Evolutionary conservation across 1,140 invertebrate species (phyloP).

Genomic region (Homalodisca vitripennis): DNA sequence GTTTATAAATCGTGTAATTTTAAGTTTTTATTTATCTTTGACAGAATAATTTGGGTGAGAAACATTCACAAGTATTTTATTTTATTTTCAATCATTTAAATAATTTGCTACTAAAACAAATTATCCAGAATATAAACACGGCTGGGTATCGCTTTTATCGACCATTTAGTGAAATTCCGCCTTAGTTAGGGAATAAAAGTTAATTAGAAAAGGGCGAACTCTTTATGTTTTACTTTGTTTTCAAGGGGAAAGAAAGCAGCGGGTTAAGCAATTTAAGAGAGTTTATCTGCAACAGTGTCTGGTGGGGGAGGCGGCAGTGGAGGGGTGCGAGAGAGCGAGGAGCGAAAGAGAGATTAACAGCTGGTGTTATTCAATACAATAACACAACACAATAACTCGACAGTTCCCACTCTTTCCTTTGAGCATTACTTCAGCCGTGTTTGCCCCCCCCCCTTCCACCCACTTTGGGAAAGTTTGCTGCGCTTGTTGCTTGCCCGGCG

Average conservation of each 20-base stretch:
- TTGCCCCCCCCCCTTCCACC: background rate
- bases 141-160: too few relatives aligned
- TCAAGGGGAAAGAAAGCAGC: slow-evolving; percentile 8
- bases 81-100: too few relatives aligned
- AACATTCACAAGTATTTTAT: too few relatives aligned
- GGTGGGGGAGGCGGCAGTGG: background rate
- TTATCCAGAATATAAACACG: too few relatives aligned
- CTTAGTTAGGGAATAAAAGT: slow-evolving; percentile 20
- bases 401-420: slow-evolving; percentile 17
- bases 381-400: slow-evolving; percentile 23
- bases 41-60: too few relatives aligned
- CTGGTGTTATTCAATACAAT: slow-evolving; percentile 23
- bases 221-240: slow-evolving; percentile 22
- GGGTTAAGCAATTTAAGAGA: slow-evolving; percentile 25
- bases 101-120: too few relatives aligned
- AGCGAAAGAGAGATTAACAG: slow-evolving; percentile 17
- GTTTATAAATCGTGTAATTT: too few relatives aligned
- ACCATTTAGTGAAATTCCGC: background rate
- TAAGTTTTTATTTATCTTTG: too few relatives aligned
- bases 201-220: slow-evolving; percentile 23
- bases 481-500: background rate
- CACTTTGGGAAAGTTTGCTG: background rate
- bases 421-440: too few relatives aligned
- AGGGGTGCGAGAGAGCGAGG: background rate
- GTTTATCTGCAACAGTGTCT: slow-evolving; percentile 16